Evolutionary conservation across 2,797 vertebrate species (phyloP).

Genomic region (Potorous gilbertii): DNA sequence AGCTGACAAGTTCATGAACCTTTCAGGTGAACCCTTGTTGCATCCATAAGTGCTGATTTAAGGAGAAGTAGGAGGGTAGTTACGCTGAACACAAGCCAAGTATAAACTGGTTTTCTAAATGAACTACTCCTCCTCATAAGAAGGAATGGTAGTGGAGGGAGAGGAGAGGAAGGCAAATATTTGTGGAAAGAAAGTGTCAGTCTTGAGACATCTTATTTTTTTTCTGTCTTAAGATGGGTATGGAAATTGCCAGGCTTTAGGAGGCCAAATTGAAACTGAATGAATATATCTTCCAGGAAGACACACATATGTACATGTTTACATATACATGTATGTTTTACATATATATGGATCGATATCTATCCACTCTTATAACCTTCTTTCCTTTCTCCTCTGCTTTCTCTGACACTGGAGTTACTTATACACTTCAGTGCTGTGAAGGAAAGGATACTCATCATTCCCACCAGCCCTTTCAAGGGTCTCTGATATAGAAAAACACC

Average conservation of each 20-base stretch:
- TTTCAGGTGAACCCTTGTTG: slow-evolving; percentile 15
- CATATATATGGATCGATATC: neutral
- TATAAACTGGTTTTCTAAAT: slow-evolving; percentile 34
- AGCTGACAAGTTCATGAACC: slow-evolving; percentile 27
- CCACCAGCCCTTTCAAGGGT: neutral
- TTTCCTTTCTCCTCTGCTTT: neutral
- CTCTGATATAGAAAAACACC: neutral
- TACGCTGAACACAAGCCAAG: slow-evolving; percentile 23
- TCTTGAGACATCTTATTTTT: neutral
- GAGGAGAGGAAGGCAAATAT: neutral
- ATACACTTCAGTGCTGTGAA: neutral
- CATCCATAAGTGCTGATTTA: neutral
- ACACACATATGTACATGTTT: neutral
- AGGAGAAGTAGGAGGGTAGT: slow-evolving; percentile 16
- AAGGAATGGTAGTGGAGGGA: neutral
- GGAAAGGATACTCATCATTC: neutral
- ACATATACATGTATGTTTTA: neutral
- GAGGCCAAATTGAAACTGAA: neutral
- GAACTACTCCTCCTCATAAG: slow-evolving; percentile 15
- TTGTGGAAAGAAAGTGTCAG: neutral
- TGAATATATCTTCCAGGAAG: neutral
- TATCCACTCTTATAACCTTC: neutral
- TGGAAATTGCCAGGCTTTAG: neutral
- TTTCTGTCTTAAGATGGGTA: neutral
- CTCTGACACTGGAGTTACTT: neutral